Conservation (phyloP, 2,888 invertebrate genomes). For the Elegia similella region DNA sequence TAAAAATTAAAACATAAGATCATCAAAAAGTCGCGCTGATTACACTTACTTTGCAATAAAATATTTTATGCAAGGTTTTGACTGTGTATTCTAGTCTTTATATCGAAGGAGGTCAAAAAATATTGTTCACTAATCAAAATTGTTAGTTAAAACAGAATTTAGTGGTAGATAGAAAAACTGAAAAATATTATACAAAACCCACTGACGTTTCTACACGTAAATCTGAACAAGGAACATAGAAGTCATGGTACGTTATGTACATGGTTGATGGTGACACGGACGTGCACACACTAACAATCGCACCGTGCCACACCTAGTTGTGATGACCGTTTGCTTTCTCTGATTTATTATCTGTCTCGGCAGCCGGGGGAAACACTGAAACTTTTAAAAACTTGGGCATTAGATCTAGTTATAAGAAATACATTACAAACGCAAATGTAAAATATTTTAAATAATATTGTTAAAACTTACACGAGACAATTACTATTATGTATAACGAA, state of each 20-base stretch:
- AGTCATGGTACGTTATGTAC: slow-evolving; percentile 28
- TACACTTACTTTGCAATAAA: too few relatives aligned
- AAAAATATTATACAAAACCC: background rate
- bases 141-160: too few relatives aligned
- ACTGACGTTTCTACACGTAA: slow-evolving; percentile 3
- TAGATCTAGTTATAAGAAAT: background rate
- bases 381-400: background rate
- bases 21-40: too few relatives aligned
- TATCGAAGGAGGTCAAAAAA: too few relatives aligned
- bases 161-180: too few relatives aligned
- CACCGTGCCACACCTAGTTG: slow-evolving; percentile 76
- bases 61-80: too few relatives aligned
- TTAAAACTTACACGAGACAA: too few relatives aligned
- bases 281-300: slow-evolving; percentile 57
- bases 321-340: slow-evolving; percentile 74
- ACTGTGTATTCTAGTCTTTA: too few relatives aligned
- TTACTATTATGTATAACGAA: too few relatives aligned
- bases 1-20: too few relatives aligned
- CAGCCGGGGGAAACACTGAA: slow-evolving; percentile 4
- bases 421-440: background rate
- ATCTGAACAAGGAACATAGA: background rate
- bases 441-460: background rate
- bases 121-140: too few relatives aligned
- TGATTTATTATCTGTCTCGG: slow-evolving; percentile 57
- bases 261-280: slow-evolving; percentile 38